These are phyloP conservation scores for Oikopleura dioica DNA, from an alignment of 23 tunicate species.

Conservation along the genomic window DNA sequence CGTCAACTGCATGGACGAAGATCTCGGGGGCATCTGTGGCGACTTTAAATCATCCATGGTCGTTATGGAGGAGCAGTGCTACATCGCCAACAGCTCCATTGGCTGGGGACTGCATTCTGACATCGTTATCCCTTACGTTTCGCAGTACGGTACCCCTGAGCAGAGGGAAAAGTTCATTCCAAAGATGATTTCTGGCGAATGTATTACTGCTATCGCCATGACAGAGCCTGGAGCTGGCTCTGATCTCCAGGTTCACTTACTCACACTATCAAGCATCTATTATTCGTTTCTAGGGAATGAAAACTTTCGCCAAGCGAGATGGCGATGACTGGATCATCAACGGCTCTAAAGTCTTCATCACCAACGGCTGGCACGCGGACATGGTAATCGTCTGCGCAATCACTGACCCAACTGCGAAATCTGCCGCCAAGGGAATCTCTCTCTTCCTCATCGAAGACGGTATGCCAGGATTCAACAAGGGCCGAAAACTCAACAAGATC, in stretches of 20 bases:
- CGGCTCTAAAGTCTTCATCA: slow-evolving; percentile 72
- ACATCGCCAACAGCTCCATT: slow-evolving; percentile 30
- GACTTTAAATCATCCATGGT: slow-evolving; percentile 63
- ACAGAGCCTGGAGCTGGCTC: slow-evolving; percentile 47
- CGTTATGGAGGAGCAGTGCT: slow-evolving; percentile 73
- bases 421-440: slow-evolving; percentile 66
- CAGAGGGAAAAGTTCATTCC: slow-evolving; percentile 77
- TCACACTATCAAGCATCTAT: not conserved
- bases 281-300: slow-evolving; percentile 28
- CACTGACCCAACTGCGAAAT: slow-evolving; percentile 59
- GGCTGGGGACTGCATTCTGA: slow-evolving; percentile 14
- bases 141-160: slow-evolving; percentile 71
- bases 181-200: slow-evolving; percentile 62
- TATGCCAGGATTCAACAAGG: slow-evolving; percentile 68
- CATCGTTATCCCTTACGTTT: slow-evolving; percentile 84
- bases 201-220: slow-evolving; percentile 70
- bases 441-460: slow-evolving; percentile 63
- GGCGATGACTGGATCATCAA: slow-evolving; percentile 84
- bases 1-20: slow-evolving; percentile 32
- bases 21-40: slow-evolving; percentile 78
- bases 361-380: slow-evolving; percentile 70
- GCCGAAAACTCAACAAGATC: slow-evolving; percentile 52
- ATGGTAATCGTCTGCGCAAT: slow-evolving; percentile 60
- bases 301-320: slow-evolving; percentile 56
- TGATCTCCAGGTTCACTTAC: slow-evolving; percentile 41